These are phyloP conservation scores for Halisarca cf. caerulea DNA, from an alignment of 37 sponge, comb jelly and placozoan genomes.

Conservation along the genomic window DNA sequence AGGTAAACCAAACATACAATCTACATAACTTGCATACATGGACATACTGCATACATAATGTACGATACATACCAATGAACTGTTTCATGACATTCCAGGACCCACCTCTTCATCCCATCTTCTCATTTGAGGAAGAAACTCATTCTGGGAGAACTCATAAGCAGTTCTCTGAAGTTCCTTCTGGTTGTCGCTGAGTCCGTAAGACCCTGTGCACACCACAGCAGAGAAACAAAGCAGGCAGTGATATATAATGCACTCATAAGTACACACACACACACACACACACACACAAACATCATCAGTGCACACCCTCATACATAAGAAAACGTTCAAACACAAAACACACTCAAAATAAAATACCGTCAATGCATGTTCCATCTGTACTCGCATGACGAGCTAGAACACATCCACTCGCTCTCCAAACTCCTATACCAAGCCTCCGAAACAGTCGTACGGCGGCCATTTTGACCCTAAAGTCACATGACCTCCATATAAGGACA, in stretches of 20 bases:
- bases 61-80: too few relatives aligned
- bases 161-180: conserved; percentile 74
- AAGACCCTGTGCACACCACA: conserved; percentile 37
- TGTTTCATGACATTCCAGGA: background rate
- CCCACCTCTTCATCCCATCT: conserved; percentile 85
- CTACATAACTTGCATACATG: background rate
- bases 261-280: too few relatives aligned
- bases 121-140: conserved; percentile 73
- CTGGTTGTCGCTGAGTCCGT: conserved; percentile 79
- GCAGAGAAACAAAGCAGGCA: too few relatives aligned
- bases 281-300: too few relatives aligned
- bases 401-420: background rate
- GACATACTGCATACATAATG: background rate
- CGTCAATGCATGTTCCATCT: conserved; percentile 8
- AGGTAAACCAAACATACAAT: background rate
- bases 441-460: background rate
- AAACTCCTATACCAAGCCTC: too few relatives aligned
- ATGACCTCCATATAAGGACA: conserved; percentile 7
- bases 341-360: background rate
- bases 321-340: background rate
- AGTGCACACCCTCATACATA: background rate
- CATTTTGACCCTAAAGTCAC: conserved; percentile 1
- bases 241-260: too few relatives aligned
- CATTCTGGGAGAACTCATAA: conserved; percentile 79
- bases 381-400: background rate